A percentile compares a stretch with the other conserved stretches of the same genome.
Conservation (phyloP, 1,140 invertebrate genomes). For the Bombyx mori region ASM3026992v2 NC_085120.1:10474001-10474500, state of each 20-base stretch:
- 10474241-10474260: neutral
- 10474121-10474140: neutral
- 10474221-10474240: neutral
- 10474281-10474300: too few species aligned
- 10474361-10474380: slow-evolving; percentile 11
- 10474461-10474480: slow-evolving; percentile 13
- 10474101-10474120: neutral
- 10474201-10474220: neutral
- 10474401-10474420: slow-evolving; percentile 8
- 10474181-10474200: neutral
- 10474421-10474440: slow-evolving; percentile 6
- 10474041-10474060: neutral
- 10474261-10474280: slow-evolving; percentile 1
- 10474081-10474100: neutral
- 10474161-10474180: neutral
- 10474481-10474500: slow-evolving; percentile 18
- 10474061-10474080: neutral
- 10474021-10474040: slow-evolving; percentile 1
- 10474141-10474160: neutral
- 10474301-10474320: too few species aligned
- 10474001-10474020: neutral
- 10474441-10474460: slow-evolving; percentile 13
- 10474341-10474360: slow-evolving; percentile 8
- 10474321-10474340: slow-evolving; percentile 15
- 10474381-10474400: slow-evolving; percentile 10